These are phyloP conservation scores for Barbus barbus DNA, from an alignment of 2,113 vertebrate genomes.

Conservation along the genomic window DNA sequence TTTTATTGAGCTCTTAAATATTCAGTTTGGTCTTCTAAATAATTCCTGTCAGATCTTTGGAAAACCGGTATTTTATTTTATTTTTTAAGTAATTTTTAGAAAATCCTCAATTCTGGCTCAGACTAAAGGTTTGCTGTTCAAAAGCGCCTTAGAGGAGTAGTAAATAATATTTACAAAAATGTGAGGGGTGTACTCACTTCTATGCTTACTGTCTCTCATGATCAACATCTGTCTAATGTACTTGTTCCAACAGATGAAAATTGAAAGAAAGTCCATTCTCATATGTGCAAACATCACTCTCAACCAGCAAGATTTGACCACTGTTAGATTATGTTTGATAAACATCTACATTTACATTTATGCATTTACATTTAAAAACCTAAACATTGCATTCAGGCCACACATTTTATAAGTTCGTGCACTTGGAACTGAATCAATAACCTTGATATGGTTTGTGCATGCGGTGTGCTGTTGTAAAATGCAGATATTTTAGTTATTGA, in stretches of 20 bases:
- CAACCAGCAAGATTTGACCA: not conserved
- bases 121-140: not conserved
- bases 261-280: not conserved
- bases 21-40: slow-evolving; percentile 57
- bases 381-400: not conserved
- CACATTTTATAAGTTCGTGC: not conserved
- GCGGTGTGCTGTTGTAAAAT: not conserved
- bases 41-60: slow-evolving; percentile 53
- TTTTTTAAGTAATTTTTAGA: not conserved
- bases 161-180: too few species aligned
- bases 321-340: not conserved
- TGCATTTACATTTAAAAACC: too few species aligned
- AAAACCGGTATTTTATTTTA: slow-evolving; percentile 45
- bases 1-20: slow-evolving; percentile 40
- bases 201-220: not conserved
- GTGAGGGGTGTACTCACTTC: too few species aligned
- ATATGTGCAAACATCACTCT: not conserved
- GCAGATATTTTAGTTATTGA: not conserved
- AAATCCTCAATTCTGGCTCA: not conserved
- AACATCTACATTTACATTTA: too few species aligned
- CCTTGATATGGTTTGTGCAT: not conserved
- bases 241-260: not conserved
- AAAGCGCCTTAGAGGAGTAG: not conserved
- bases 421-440: not conserved
- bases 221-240: too few species aligned